phyloP scores from a whole-genome alignment of 2,113 vertebrate species.

The Falcunculus frontatus region DNA sequence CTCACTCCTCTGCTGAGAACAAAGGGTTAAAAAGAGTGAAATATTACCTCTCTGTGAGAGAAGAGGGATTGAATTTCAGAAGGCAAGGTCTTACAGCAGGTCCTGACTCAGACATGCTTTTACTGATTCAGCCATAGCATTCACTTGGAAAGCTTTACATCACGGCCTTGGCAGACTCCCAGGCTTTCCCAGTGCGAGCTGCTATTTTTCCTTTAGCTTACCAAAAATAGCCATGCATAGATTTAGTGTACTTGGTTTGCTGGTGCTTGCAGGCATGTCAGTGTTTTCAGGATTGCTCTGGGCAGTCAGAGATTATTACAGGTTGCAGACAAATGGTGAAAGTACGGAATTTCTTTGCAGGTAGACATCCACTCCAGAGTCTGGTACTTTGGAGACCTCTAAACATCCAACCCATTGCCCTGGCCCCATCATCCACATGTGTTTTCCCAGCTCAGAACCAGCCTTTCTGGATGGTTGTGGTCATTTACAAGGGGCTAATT shows the following conservation, averaged over 20 bases:
- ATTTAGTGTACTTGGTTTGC: conserved; percentile 67
- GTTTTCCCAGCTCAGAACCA: not conserved
- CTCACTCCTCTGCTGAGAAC: not conserved
- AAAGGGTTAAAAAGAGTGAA: conserved; percentile 1
- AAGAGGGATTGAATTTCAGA: conserved; percentile 45
- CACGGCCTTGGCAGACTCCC: conserved; percentile 71
- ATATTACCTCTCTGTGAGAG: not conserved
- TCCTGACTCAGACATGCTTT: conserved; percentile 64
- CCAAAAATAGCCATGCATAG: conserved; percentile 72
- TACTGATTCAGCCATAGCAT: conserved; percentile 69
- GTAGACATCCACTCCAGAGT: not conserved
- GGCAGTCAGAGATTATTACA: conserved; percentile 38
- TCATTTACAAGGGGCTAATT: not conserved
- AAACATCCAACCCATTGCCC: not conserved
- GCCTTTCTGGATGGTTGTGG: not conserved
- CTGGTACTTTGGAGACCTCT: not conserved
- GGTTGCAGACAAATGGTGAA: not conserved
- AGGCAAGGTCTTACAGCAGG: conserved; percentile 31
- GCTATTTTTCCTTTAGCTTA: conserved; percentile 73
- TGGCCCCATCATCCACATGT: not conserved
- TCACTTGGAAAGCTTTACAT: conserved; percentile 72
- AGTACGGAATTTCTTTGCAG: not conserved
- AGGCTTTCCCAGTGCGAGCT: conserved; percentile 68
- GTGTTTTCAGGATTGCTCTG: conserved; percentile 49
- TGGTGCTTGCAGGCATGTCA: conserved; percentile 56